Conservation (phyloP, 2,113 vertebrate species). For the Hemibagrus wyckioides region DNA sequence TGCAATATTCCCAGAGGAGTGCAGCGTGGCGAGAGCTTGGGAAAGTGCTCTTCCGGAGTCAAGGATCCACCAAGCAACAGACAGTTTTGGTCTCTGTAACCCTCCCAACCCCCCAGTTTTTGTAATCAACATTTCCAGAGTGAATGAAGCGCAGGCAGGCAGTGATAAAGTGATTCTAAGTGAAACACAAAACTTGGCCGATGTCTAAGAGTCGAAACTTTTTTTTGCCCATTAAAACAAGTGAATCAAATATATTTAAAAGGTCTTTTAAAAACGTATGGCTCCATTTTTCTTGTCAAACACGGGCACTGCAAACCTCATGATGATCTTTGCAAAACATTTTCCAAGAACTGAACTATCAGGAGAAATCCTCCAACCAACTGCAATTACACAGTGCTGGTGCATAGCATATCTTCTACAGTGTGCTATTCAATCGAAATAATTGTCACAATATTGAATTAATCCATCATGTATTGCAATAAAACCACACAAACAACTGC, state of each 20-base stretch:
- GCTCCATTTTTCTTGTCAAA: not conserved
- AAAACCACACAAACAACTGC: constrained; percentile 31
- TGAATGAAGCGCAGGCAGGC: constrained; percentile 47
- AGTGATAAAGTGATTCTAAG: constrained; percentile 37
- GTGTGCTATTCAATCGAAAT: constrained; percentile 1
- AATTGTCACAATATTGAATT: constrained; percentile 15
- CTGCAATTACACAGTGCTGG: not conserved
- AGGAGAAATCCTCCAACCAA: constrained; percentile 17
- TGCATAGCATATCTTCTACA: not conserved
- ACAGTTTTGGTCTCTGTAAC: constrained; percentile 26
- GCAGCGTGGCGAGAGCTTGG: constrained; percentile 55
- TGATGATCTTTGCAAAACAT: not conserved
- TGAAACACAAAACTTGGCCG: constrained; percentile 14
- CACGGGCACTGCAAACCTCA: not conserved
- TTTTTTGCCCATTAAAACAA: not conserved
- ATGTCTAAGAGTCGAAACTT: not conserved
- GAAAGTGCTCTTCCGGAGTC: constrained; percentile 61
- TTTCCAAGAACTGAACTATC: constrained; percentile 17
- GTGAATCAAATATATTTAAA: not conserved
- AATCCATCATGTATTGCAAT: not conserved
- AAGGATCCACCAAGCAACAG: constrained; percentile 50
- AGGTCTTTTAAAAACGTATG: not conserved
- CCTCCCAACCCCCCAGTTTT: constrained; percentile 17
- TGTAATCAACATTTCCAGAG: constrained; percentile 46
- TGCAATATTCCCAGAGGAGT: constrained; percentile 54